These are phyloP conservation scores for Amblyteles armatorius DNA, from an alignment of 2,888 invertebrate species.

Conservation along the genomic window DNA sequence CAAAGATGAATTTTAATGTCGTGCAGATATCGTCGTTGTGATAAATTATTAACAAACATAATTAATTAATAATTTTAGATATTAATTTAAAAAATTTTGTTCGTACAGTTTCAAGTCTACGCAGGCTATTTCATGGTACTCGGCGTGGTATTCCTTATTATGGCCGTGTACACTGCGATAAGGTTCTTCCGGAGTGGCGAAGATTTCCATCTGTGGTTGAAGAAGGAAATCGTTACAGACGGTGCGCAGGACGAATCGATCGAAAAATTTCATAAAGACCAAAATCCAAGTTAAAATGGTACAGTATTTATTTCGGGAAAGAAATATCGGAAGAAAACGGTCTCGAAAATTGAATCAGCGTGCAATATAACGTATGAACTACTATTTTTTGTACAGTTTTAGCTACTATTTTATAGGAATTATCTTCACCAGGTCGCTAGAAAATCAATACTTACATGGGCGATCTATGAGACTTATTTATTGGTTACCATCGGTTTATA, in stretches of 20 bases:
- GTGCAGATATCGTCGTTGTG: too few species aligned
- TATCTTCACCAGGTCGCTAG: not conserved
- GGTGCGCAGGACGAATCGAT: not conserved
- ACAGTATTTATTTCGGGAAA: not conserved
- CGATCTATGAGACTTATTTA: not conserved
- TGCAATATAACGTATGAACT: not conserved
- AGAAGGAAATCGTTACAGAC: conserved; percentile 6
- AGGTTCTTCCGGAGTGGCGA: conserved; percentile 61
- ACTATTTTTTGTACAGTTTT: not conserved
- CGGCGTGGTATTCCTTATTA: conserved; percentile 86
- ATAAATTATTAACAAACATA: too few species aligned
- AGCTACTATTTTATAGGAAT: not conserved
- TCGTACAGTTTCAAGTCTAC: conserved; percentile 89
- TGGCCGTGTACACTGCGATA: conserved; percentile 80
- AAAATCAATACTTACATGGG: not conserved
- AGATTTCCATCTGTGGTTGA: conserved; percentile 57
- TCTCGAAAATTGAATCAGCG: not conserved
- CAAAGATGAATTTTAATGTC: too few species aligned
- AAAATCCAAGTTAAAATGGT: conserved; percentile 9
- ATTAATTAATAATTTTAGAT: not conserved
- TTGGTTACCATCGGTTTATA: not conserved
- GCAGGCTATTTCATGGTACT: conserved; percentile 89
- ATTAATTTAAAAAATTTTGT: conserved; percentile 36
- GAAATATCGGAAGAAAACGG: not conserved
- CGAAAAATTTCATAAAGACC: not conserved